Conservation (phyloP, 2,888 invertebrate genomes). For the Germaria angustata region DNA sequence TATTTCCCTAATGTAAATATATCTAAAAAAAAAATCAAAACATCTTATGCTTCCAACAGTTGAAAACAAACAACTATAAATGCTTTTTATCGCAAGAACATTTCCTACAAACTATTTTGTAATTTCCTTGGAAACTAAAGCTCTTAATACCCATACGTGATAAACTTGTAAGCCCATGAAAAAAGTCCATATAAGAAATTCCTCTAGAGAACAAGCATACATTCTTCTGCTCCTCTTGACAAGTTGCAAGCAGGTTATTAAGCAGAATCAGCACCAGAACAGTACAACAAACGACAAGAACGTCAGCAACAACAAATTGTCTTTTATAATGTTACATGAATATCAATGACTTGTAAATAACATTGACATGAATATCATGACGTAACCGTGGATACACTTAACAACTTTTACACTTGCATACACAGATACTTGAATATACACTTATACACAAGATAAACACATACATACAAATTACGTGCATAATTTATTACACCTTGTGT, state of each 20-base stretch:
- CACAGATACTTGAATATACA: not conserved
- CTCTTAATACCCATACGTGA: slow-evolving; percentile 23
- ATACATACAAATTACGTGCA: not conserved
- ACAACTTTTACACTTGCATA: not conserved
- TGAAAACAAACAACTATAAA: not conserved
- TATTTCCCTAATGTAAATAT: too few relatives aligned
- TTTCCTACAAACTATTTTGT: slow-evolving; percentile 4
- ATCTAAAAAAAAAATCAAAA: too few relatives aligned
- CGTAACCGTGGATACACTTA: slow-evolving; percentile 46
- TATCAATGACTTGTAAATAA: slow-evolving; percentile 66
- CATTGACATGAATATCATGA: slow-evolving; percentile 66
- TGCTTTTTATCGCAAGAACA: not conserved
- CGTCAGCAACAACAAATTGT: slow-evolving; percentile 42
- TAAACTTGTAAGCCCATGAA: not conserved
- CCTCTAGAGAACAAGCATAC: slow-evolving; percentile 3
- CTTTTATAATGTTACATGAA: slow-evolving; percentile 52
- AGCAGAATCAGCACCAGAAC: not conserved
- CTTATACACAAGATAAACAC: not conserved
- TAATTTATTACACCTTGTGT: slow-evolving; percentile 62
- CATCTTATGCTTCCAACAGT: not conserved
- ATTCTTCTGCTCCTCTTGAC: slow-evolving; percentile 13
- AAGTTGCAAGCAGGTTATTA: slow-evolving; percentile 37
- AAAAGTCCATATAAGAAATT: slow-evolving; percentile 30
- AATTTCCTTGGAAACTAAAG: slow-evolving; percentile 38
- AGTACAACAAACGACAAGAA: slow-evolving; percentile 7